Evolutionary conservation across 37 sponge, comb jelly and placozoan genomes (phyloP).

Genomic region (Mnemiopsis leidyi): DNA sequence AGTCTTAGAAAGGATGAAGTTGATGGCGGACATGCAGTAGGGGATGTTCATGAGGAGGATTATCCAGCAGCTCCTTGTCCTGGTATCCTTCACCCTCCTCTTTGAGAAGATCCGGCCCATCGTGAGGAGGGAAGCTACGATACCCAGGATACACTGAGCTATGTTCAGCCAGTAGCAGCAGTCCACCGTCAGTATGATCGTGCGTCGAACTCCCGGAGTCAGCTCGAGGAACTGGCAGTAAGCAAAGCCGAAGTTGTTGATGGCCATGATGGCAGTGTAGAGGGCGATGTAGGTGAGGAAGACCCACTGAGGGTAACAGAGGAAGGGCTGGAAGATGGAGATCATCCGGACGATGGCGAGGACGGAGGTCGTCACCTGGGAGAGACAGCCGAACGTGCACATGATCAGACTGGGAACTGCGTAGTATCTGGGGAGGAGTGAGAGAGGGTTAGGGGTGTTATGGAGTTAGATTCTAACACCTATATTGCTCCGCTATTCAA

Average conservation of each 20-base stretch:
- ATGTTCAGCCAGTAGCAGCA: neutral
- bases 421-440: slow-evolving; percentile 17
- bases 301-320: neutral
- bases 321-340: slow-evolving; percentile 19
- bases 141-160: neutral
- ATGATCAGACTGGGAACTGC: slow-evolving; percentile 33
- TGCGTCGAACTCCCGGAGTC: neutral
- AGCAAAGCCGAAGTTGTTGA: slow-evolving; percentile 41
- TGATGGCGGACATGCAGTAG: slow-evolving; percentile 23
- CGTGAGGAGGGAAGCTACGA: neutral
- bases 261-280: slow-evolving; percentile 20
- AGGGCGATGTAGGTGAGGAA: neutral
- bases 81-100: slow-evolving; percentile 1
- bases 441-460: slow-evolving; percentile 8
- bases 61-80: slow-evolving; percentile 33
- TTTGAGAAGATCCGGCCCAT: neutral
- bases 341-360: slow-evolving; percentile 8
- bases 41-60: slow-evolving; percentile 52
- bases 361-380: slow-evolving; percentile 27
- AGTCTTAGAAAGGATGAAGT: slow-evolving; percentile 28
- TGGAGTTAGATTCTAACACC: no score
- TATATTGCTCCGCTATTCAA: no score
- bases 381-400: slow-evolving; percentile 43
- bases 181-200: neutral
- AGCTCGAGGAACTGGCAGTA: slow-evolving; percentile 30